phyloP scores from a whole-genome alignment of 1,140 invertebrate species.

The Diorhabda elongata region DNA sequence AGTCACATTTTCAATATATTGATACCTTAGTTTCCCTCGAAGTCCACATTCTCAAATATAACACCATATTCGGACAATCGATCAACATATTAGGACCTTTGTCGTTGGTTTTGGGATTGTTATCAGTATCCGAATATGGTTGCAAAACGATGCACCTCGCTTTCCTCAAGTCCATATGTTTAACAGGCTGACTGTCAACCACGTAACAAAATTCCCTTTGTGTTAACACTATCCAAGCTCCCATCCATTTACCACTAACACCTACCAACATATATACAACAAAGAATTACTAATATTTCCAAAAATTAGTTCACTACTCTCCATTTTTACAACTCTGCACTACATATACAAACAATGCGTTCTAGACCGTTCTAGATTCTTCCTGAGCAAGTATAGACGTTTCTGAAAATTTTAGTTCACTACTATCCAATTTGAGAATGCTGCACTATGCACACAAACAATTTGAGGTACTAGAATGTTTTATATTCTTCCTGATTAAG shows the following conservation, averaged over 20 bases:
- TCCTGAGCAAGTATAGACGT: too few species aligned
- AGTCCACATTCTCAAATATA: conserved; percentile 70
- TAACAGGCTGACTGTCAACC: conserved; percentile 53
- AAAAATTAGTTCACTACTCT: too few species aligned
- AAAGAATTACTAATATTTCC: background rate
- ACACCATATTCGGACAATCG: conserved; percentile 57
- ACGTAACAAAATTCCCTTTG: conserved; percentile 67
- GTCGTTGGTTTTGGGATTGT: conserved; percentile 52
- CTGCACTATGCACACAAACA: too few species aligned
- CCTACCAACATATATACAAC: conserved; percentile 42
- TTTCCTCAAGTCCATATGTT: conserved; percentile 73
- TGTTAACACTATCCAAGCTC: conserved; percentile 72
- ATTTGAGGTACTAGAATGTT: too few species aligned
- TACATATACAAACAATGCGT: too few species aligned
- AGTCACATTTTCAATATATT: too few species aligned
- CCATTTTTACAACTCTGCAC: too few species aligned
- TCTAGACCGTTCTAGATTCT: too few species aligned
- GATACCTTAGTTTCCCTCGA: conserved; percentile 57
- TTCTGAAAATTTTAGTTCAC: too few species aligned
- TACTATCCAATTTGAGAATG: too few species aligned
- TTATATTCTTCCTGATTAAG: too few species aligned
- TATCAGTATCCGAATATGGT: conserved; percentile 50
- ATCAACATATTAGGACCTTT: conserved; percentile 61
- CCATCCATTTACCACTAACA: conserved; percentile 66
- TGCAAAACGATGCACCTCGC: conserved; percentile 70